Percentiles rank a stretch among this genome's conserved stretches.
These are phyloP conservation scores for Griposia aprilina DNA, from an alignment of 2,888 invertebrate genomes.

Conservation along the genomic window DNA sequence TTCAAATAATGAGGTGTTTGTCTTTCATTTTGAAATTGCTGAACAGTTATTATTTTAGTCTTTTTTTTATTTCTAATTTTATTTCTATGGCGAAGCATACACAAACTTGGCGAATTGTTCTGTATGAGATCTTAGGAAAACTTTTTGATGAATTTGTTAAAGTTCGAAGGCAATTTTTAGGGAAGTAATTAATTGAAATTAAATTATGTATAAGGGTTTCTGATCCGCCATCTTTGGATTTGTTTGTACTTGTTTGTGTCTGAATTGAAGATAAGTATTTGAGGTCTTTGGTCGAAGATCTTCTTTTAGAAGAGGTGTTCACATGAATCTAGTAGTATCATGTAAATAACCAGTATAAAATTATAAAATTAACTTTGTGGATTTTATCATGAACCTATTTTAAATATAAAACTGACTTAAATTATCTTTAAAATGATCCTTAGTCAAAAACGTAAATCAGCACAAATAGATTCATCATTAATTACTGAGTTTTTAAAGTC, in stretches of 20 bases:
- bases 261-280: not conserved
- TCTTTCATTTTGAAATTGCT: conserved; percentile 28
- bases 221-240: conserved; percentile 7
- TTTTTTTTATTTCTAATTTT: conserved; percentile 13
- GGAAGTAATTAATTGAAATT: conserved; percentile 15
- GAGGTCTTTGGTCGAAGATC: not conserved
- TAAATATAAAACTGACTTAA: not conserved
- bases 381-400: not conserved
- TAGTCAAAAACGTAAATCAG: not conserved
- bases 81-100: not conserved
- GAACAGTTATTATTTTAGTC: not conserved
- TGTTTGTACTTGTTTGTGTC: not conserved
- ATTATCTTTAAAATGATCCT: too few relatives aligned
- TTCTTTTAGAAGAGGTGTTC: not conserved
- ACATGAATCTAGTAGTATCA: not conserved
- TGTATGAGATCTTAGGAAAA: conserved; percentile 1
- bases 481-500: too few relatives aligned
- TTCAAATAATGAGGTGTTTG: conserved; percentile 37
- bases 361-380: not conserved
- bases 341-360: not conserved
- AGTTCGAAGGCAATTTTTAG: not conserved
- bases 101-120: conserved; percentile 11
- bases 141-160: conserved; percentile 18
- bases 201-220: not conserved
- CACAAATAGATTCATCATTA: not conserved